Base-by-base conservation (phyloP, 2,888 invertebrate species). In the Lasiommata megera region DNA sequence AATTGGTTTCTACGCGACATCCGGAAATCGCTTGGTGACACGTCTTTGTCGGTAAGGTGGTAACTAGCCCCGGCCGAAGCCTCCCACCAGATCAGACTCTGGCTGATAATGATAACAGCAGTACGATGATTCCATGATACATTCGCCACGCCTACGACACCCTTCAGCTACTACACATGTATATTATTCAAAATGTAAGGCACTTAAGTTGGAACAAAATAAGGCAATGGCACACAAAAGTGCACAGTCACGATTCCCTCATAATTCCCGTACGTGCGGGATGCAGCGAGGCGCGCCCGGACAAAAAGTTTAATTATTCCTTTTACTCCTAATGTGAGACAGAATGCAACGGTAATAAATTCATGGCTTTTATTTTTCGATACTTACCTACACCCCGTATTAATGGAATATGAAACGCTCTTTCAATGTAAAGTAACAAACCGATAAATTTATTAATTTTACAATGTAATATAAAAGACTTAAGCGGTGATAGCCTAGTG, bases 241-340 rank as follows among this genome's bases (percentile, higher is more conserved):
- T 70, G 70, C 68, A 64, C 58, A 72, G 82, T 82, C 85, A 88
- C 86, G 87, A 79, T 68, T 71, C 66, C 62, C 74, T 77, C 85
- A 83, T 88, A 86, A 85, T 78, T 85, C 73, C 66, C 63, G 71
- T 58, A 80, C 84, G 84, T 84, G 84, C 76, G 65, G 73, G 74
- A 73, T 76, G 76, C 78, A 72, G 65, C 67, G 61, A 60, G 63
- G 67, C 61, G 62, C 67, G 66, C 57, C 47, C 63, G 62, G 63
- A 69, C 76, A 82, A 82, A 81, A 84, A 84, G 77, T 84, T 84
- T 84, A 84, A 84, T 84, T 86, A 81, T 74, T 71, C 70, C 29
- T 51, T 50, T 50, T 38, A 28, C 50, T 37, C 18, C 23, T 50
- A 37, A 48, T 48, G 37, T 18, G 37, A 37, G 38, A 52, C 34